Evolutionary conservation across 2,888 invertebrate genomes (phyloP), one percentile per base, ranked within the genome.

Genomic region (Andrena marginata): DNA sequence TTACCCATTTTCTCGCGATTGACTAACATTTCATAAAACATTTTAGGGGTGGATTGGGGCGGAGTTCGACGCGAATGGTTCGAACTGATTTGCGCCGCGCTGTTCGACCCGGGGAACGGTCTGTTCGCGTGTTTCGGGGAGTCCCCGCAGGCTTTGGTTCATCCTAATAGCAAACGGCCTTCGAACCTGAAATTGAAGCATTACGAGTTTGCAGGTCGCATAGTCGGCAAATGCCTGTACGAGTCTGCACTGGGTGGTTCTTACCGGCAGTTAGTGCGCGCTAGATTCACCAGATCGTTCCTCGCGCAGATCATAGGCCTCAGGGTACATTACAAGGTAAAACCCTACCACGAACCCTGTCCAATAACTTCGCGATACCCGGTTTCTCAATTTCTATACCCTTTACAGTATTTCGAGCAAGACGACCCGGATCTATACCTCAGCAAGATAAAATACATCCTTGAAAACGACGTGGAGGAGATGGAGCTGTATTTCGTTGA

Each of bases 11-110:
- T 59, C 4, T 54, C n/a, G 13, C 4, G 2, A 56, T 2, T 10
- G 31, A 16, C 0, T 35, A 2, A 48, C n/a, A 5, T 10, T 1
- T 6, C 10, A 4, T 35, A 29, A 54, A 29, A 10, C 6, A 49
- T 77, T 65, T 10, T 35, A 97, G 98, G 98, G 64, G 96, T 99
- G 90, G 98, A 99, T 95, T 98, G 98, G 98, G 99, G 99, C 87
- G 99, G 99, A 4, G 95, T 99, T 63, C 95, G 98, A 5, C 96
- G 98, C 81, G 99, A 99, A 94, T 99, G 99, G 99, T 98, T 99
- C 94, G 98, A 98, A 88, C 94, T 98, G 86, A 96, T 98, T 86
- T 98, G 98, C 94, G 97, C 96, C 16, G 96, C 97, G 84, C 95
- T 99, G 77, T 99, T 99, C 94, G 98, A 98, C 94, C 96, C 97